phyloP scores from a whole-genome alignment of 2,888 invertebrate genomes.

The Helobdella robusta region DNA sequence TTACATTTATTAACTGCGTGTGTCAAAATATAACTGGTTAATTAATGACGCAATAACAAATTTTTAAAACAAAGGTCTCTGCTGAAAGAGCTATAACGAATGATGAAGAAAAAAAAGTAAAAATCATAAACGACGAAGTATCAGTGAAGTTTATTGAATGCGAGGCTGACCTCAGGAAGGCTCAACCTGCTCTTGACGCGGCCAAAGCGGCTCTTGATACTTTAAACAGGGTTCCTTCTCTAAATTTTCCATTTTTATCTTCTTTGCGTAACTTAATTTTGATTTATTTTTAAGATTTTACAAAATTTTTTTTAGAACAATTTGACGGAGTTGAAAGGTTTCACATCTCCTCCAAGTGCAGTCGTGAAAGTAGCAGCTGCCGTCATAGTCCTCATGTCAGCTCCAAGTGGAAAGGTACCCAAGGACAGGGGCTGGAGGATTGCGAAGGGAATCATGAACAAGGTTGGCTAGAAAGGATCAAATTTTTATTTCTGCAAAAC shows the following conservation, averaged over 20 bases:
- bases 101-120: slow-evolving; percentile 86
- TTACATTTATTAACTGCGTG: too few relatives aligned
- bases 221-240: slow-evolving; percentile 68
- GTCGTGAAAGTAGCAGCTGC: slow-evolving; percentile 88
- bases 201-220: slow-evolving; percentile 91
- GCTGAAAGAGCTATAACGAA: slow-evolving; percentile 76
- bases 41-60: too few relatives aligned
- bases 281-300: neutral
- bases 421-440: slow-evolving; percentile 93
- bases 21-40: too few relatives aligned
- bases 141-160: slow-evolving; percentile 77
- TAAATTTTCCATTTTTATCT: neutral
- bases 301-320: slow-evolving; percentile 57
- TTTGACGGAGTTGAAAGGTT: slow-evolving; percentile 87
- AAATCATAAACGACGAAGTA: slow-evolving; percentile 85
- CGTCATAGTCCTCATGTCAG: slow-evolving; percentile 77
- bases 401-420: slow-evolving; percentile 67
- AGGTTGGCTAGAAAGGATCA: slow-evolving; percentile 49
- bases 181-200: slow-evolving; percentile 85
- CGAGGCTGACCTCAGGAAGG: slow-evolving; percentile 80
- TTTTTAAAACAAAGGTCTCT: slow-evolving; percentile 84
- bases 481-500: too few relatives aligned
- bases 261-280: neutral
- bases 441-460: slow-evolving; percentile 84
- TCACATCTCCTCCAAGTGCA: slow-evolving; percentile 84